A percentile compares a stretch with the other conserved stretches of the same genome.
Evolutionary conservation across 2,113 vertebrate genomes (phyloP).

Genomic region (Oryzias javanicus): DNA sequence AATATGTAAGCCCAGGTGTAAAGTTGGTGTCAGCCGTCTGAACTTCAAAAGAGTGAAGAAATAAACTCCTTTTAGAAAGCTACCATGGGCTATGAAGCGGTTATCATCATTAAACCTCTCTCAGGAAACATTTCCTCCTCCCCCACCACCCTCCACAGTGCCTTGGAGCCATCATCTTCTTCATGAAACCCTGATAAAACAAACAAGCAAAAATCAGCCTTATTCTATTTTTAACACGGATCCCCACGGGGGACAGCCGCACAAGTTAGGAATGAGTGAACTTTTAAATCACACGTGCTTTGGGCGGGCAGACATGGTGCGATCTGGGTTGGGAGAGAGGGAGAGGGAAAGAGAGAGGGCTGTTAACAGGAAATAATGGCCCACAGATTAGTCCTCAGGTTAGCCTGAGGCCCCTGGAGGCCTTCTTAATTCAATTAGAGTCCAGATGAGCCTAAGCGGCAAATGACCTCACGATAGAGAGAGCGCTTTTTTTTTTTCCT

Average conservation of each 20-base stretch:
- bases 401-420: constrained; percentile 75
- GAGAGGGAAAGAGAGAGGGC: constrained; percentile 56
- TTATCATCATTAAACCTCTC: constrained; percentile 39
- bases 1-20: not conserved
- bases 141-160: constrained; percentile 30
- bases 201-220: constrained; percentile 52
- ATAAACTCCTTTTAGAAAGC: constrained; percentile 19
- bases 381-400: constrained; percentile 79
- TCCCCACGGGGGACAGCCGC: constrained; percentile 56
- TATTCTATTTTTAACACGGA: constrained; percentile 60
- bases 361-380: constrained; percentile 79
- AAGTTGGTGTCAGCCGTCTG: not conserved
- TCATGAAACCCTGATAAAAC: constrained; percentile 52
- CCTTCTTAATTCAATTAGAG: constrained; percentile 82
- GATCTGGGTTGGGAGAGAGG: constrained; percentile 32
- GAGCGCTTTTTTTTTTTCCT: constrained; percentile 65
- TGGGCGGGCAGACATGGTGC: constrained; percentile 59
- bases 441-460: constrained; percentile 77
- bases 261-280: constrained; percentile 61
- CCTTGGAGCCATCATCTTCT: constrained; percentile 55
- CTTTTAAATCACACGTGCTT: constrained; percentile 70
- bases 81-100: constrained; percentile 17
- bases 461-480: constrained; percentile 77
- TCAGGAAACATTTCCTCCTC: constrained; percentile 26
- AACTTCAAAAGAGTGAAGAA: not conserved